Conservation (phyloP, 2,797 vertebrate genomes). For the Zalophus californianus region DNA sequence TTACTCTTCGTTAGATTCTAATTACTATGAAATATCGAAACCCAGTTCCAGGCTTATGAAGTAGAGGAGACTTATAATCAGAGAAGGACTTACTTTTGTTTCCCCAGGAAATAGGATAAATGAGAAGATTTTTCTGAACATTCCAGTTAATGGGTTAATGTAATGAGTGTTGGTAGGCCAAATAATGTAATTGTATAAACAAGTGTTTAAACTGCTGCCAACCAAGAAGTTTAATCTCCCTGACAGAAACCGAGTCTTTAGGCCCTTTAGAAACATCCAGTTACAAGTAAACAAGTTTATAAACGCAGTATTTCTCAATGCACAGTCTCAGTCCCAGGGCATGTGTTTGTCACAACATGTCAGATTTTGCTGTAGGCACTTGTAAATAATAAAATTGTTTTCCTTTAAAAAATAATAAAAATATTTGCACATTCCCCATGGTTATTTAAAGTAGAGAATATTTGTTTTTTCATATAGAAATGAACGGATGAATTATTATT, state of each 20-base stretch:
- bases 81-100: neutral
- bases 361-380: conserved; percentile 21
- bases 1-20: conserved; percentile 8
- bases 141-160: neutral
- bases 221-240: neutral
- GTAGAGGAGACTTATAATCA: neutral
- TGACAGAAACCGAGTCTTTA: conserved; percentile 1
- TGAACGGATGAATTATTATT: neutral
- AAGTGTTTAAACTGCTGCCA: conserved; percentile 20
- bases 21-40: neutral
- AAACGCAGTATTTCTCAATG: conserved; percentile 23
- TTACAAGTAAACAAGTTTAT: conserved; percentile 35
- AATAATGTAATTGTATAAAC: conserved; percentile 4
- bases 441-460: conserved; percentile 36
- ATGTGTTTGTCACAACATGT: neutral
- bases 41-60: neutral
- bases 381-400: conserved; percentile 55
- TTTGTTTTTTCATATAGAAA: conserved; percentile 31
- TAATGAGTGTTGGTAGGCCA: neutral
- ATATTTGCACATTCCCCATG: neutral
- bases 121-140: neutral
- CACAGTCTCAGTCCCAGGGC: neutral
- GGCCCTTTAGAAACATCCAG: conserved; percentile 12
- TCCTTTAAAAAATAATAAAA: conserved; percentile 48
- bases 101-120: neutral